Evolutionary conservation across 2,797 vertebrate species (phyloP), one percentile per base, ranked within the genome.

Genomic region (Cebuella pygmaea): DNA sequence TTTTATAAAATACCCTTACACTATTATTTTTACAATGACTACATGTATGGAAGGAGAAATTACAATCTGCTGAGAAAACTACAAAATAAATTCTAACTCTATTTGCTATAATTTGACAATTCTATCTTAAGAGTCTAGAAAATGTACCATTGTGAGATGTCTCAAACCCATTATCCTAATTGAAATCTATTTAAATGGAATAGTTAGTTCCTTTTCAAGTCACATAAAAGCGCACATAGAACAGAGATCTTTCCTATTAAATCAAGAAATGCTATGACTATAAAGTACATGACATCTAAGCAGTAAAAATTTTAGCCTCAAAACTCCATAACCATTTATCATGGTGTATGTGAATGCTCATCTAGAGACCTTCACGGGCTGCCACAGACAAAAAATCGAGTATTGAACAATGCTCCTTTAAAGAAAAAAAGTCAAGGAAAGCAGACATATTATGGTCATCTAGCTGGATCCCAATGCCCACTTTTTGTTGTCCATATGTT

Each of bases 41-140:
- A 41, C 33, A 96, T 75, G 36, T 79, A 88, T 94, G 84, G 84
- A 97, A 96, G 52, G 39, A 92, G 82, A 97, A 97, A 96, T 95
- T 97, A 98, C 76, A 97, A 97, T 98, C 97, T 93, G 44, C 96
- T 97, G 82, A 98, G 96, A 98, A 98, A 98, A 96, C 7, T 95
- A 61, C 78, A 97, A 97, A 97, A 97, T 97, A 97, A 97, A 96
- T 94, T 88, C 94, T 84, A 93, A 90, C 64, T 86, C 83, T 97
- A 79, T 87, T 82, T 94, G 94, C 94, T 96, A 59, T 94, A 96
- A 97, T 97, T 92, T 93, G 86, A 96, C 93, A 95, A 96, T 95
- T 97, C 86, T 76, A 78, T 84, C 93, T 88, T 78, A 94, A 75
- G 72, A 85, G 92, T 88, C 85, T 90, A 94, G 59, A 64, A 96